phyloP scores from a whole-genome alignment of 2,888 invertebrate species.

The Acanthopleura granulata region DNA sequence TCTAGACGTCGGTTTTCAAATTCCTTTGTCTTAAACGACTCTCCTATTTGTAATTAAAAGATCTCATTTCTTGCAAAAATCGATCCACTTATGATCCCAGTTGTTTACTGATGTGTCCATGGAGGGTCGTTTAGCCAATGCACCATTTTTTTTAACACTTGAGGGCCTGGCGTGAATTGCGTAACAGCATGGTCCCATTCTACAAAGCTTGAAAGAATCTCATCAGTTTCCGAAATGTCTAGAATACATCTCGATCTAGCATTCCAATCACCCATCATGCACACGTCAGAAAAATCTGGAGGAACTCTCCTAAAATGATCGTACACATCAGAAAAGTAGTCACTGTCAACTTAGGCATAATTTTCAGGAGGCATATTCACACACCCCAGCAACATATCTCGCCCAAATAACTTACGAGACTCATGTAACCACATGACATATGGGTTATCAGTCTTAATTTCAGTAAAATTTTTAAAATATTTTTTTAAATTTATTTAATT shows the following conservation, averaged over 20 bases:
- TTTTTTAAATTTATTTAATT: background rate
- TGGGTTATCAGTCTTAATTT: background rate
- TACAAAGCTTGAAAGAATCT: background rate
- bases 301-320: background rate
- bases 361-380: conserved; percentile 6
- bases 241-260: background rate
- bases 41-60: background rate
- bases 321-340: background rate
- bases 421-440: conserved; percentile 7
- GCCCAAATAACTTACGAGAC: background rate
- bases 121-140: background rate
- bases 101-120: background rate
- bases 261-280: conserved; percentile 17
- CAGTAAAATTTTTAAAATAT: background rate
- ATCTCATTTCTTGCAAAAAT: background rate
- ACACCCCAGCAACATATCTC: background rate
- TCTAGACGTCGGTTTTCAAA: background rate
- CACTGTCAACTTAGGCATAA: background rate
- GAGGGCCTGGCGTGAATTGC: background rate
- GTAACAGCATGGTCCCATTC: background rate
- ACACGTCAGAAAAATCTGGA: background rate
- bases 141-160: background rate
- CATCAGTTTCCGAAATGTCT: background rate
- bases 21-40: background rate
- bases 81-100: background rate